Base-by-base conservation (phyloP, 2,888 invertebrate species). In the Fabriciana adippe region DNA sequence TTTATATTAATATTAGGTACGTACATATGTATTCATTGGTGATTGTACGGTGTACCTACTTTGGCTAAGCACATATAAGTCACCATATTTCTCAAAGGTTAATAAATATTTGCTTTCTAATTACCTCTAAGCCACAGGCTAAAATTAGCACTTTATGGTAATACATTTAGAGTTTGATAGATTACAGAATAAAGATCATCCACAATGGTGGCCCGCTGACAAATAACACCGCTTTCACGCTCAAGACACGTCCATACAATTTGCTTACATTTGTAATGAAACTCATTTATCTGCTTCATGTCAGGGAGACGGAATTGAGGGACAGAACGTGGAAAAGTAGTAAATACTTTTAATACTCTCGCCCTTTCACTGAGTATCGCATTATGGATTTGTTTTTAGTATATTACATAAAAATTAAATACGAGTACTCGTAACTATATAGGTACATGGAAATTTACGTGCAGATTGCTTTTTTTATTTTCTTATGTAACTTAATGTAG, bases 211-310 rank as follows among this genome's bases (percentile, higher is more conserved):
- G 69, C 62, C 74, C 72, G 72, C 73, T 75, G 78, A 80, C 81
- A 81, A 80, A 83, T 63, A 67, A 64, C 60, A 51, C 56, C 79
- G 78, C 78, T 79, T 83, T 82, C 71, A 74, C 76, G 77, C 75
- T 75, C 77, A 69, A 72, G 73, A 77, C 78, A 78, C 78, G 76
- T 80, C 77, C 78, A 75, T 78, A 85, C 87, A 88, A 88, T 87
- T 88, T 86, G 84, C 83, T 84, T 82, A 80, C 87, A 85, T 87
- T 87, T 84, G 85, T 81, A 88, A 85, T 81, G 78, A 77, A 77
- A 80, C 78, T 81, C 76, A 86, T 88, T 86, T 84, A 82, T 86
- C 85, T 84, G 76, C 51, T 60, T 67, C 64, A 67, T 70, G 71
- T 71, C 66, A 59, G 69, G 75, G 78, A 79, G 82, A 85, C 83